Evolutionary conservation across 2,113 vertebrate species (phyloP).

Genomic region (Lethenteron reissneri): DNA sequence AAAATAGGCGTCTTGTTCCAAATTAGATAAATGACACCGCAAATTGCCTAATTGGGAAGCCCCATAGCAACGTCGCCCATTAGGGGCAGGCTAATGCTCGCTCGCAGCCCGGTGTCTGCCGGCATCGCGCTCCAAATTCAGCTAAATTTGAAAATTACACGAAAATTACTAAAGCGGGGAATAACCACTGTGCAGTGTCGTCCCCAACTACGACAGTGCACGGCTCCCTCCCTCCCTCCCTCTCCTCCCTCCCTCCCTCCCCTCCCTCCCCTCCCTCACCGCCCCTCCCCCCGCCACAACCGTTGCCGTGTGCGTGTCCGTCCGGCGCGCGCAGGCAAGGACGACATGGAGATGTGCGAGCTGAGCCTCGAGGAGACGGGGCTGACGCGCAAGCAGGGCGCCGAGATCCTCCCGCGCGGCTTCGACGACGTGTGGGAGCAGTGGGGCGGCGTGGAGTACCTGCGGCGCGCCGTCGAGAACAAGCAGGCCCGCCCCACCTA

Average conservation of each 20-base stretch:
- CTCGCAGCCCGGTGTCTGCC: no score
- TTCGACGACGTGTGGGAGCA: constrained; percentile 97
- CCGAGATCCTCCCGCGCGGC: constrained; percentile 76
- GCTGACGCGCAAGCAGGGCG: constrained; percentile 65
- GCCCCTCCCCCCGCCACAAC: background rate
- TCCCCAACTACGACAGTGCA: no score
- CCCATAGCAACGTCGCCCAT: no score
- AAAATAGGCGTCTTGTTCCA: no score
- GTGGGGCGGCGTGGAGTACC: constrained; percentile 72
- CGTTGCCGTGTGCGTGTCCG: background rate
- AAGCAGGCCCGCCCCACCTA: constrained; percentile 71
- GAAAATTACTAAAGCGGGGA: no score
- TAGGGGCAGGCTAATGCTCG: no score
- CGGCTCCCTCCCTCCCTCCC: background rate
- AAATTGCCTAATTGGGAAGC: no score
- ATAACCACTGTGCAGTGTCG: no score
- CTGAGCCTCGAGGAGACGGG: constrained; percentile 89
- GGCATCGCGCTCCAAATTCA: no score
- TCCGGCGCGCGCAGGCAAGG: constrained; percentile 42
- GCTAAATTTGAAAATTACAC: no score
- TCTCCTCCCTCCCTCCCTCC: background rate
- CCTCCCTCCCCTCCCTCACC: background rate
- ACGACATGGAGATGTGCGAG: constrained; percentile 99
- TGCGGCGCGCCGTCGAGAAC: constrained; percentile 64
- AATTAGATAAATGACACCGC: no score